Evolutionary conservation across 2,888 invertebrate genomes (phyloP).

Genomic region (Phortica okadai): DNA sequence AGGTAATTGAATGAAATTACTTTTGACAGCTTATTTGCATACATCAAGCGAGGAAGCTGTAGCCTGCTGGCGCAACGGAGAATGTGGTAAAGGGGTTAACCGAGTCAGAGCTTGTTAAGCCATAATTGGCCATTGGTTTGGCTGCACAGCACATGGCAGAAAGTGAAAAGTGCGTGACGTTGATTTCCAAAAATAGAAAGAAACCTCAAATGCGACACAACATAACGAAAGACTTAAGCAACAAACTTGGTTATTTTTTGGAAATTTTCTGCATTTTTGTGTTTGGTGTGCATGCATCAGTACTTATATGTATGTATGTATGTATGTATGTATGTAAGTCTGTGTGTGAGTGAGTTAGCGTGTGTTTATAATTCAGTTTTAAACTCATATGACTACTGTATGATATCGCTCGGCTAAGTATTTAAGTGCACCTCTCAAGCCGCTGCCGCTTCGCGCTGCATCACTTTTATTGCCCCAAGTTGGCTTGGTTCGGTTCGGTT

Average conservation of each 20-base stretch:
- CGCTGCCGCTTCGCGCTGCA: not conserved
- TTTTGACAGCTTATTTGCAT: slow-evolving; percentile 70
- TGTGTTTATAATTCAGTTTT: not conserved
- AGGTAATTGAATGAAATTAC: slow-evolving; percentile 71
- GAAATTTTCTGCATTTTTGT: slow-evolving; percentile 25
- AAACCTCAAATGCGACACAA: slow-evolving; percentile 1
- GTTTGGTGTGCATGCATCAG: slow-evolving; percentile 43
- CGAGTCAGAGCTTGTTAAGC: slow-evolving; percentile 60
- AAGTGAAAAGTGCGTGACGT: slow-evolving; percentile 63
- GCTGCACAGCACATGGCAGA: slow-evolving; percentile 33
- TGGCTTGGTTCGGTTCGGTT: not conserved
- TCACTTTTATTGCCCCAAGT: slow-evolving; percentile 11
- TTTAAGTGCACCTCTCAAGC: not conserved
- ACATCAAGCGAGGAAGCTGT: slow-evolving; percentile 60
- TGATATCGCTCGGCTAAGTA: not conserved
- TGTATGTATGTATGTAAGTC: not conserved
- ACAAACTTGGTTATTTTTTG: slow-evolving; percentile 37
- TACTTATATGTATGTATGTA: not conserved
- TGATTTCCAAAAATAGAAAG: slow-evolving; percentile 44
- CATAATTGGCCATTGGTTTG: slow-evolving; percentile 67
- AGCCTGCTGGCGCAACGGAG: slow-evolving; percentile 44
- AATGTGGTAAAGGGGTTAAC: not conserved
- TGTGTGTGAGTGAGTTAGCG: not conserved
- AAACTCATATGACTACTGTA: slow-evolving; percentile 23
- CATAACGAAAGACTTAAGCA: slow-evolving; percentile 42